phyloP scores from a whole-genome alignment of 2,797 vertebrate genomes.

The Gambelia wislizenii region DNA sequence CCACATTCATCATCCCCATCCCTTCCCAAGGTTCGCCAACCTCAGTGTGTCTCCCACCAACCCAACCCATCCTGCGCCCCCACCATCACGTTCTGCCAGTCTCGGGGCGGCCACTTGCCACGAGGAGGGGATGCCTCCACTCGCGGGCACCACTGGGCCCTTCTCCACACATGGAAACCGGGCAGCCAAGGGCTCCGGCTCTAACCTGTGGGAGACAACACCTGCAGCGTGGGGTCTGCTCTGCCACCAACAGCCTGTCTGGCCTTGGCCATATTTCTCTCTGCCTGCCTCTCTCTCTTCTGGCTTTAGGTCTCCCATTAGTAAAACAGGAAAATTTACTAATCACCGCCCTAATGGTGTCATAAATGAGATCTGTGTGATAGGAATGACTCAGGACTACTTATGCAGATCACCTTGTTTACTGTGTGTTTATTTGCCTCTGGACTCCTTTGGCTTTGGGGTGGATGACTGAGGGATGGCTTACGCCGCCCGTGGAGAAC shows the following conservation, averaged over 20 bases:
- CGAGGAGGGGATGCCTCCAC: too few relatives aligned
- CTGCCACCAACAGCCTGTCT: neutral
- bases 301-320: neutral
- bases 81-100: too few relatives aligned
- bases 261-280: neutral
- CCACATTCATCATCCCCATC: too few relatives aligned
- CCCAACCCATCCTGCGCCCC: too few relatives aligned
- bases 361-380: neutral
- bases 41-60: too few relatives aligned
- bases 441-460: neutral
- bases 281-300: too few relatives aligned
- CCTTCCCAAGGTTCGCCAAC: too few relatives aligned
- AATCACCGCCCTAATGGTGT: neutral
- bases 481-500: rapidly evolving
- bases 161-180: neutral
- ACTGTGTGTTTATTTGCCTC: neutral
- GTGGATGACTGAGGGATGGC: neutral
- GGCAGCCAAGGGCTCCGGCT: neutral
- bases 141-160: neutral
- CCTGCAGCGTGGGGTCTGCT: neutral
- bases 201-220: too few relatives aligned
- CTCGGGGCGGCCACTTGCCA: too few relatives aligned
- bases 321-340: neutral
- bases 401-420: neutral
- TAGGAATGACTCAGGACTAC: neutral